These are phyloP conservation scores for Tetheella fluctuosa DNA, from an alignment of 2,888 invertebrate genomes.

Conservation along the genomic window DNA sequence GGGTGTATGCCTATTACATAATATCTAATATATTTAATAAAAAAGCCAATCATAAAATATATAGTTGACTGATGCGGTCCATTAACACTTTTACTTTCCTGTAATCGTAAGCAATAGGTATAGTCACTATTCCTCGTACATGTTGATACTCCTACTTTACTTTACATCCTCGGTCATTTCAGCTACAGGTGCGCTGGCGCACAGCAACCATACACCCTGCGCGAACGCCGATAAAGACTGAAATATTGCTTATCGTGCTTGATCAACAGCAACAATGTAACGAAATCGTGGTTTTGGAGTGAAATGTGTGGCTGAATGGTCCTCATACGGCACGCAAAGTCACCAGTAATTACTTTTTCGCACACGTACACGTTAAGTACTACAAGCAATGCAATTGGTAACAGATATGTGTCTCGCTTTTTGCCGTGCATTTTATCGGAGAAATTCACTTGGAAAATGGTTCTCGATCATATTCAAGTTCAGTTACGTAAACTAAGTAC, in stretches of 20 bases:
- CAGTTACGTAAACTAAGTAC: slow-evolving; percentile 84
- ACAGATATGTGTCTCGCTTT: slow-evolving; percentile 76
- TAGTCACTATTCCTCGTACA: slow-evolving; percentile 56
- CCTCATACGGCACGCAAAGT: slow-evolving; percentile 58
- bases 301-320: slow-evolving; percentile 65
- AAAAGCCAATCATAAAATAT: no score
- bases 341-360: slow-evolving; percentile 62
- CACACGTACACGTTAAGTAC: slow-evolving; percentile 52
- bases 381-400: slow-evolving; percentile 58
- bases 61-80: slow-evolving; percentile 46
- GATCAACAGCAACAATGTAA: slow-evolving; percentile 42
- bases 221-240: slow-evolving; percentile 50
- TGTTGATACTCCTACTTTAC: slow-evolving; percentile 38
- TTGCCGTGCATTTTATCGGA: slow-evolving; percentile 82
- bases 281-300: slow-evolving; percentile 63
- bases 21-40: neutral
- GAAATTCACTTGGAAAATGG: slow-evolving; percentile 84
- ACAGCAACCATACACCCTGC: slow-evolving; percentile 56
- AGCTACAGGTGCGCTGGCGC: slow-evolving; percentile 34
- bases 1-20: no score
- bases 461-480: slow-evolving; percentile 84
- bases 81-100: slow-evolving; percentile 73
- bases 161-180: slow-evolving; percentile 49
- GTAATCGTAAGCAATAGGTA: slow-evolving; percentile 46
- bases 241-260: slow-evolving; percentile 39